Evolutionary conservation across 53 echinoderm and acorn worm genomes (phyloP).

Genomic region (Zoroaster sp.): DNA sequence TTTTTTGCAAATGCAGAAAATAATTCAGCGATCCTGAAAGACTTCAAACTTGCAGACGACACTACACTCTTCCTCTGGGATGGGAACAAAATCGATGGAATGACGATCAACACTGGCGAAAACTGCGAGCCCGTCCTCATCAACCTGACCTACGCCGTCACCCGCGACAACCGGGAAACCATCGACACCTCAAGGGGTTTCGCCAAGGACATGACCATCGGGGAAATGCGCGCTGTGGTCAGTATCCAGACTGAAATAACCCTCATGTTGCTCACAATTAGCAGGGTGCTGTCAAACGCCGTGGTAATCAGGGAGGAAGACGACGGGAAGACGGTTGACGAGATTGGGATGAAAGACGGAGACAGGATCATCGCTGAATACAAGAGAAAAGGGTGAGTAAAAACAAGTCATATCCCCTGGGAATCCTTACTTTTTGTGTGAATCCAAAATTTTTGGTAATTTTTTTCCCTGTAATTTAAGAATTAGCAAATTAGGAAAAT

Average conservation of each 20-base stretch:
- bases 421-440: not conserved
- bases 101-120: conserved; percentile 64
- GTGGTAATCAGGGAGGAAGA: conserved; percentile 63
- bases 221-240: conserved; percentile 69
- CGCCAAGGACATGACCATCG: conserved; percentile 65
- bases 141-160: conserved; percentile 55
- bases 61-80: conserved; percentile 56
- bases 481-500: no score
- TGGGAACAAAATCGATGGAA: conserved; percentile 74
- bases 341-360: conserved; percentile 64
- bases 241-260: conserved; percentile 71
- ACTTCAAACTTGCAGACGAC: conserved; percentile 1
- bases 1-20: not conserved
- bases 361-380: conserved; percentile 77
- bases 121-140: conserved; percentile 76
- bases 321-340: conserved; percentile 60
- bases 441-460: no score
- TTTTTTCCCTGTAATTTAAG: no score
- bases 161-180: conserved; percentile 32
- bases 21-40: conserved; percentile 18
- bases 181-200: conserved; percentile 62
- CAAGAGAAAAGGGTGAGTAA: conserved; percentile 33
- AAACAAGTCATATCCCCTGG: no score
- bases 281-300: conserved; percentile 56
- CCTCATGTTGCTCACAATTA: conserved; percentile 52